Evolutionary conservation across 2,113 vertebrate species (phyloP).

Genomic region (Toxotes chatareus): DNA sequence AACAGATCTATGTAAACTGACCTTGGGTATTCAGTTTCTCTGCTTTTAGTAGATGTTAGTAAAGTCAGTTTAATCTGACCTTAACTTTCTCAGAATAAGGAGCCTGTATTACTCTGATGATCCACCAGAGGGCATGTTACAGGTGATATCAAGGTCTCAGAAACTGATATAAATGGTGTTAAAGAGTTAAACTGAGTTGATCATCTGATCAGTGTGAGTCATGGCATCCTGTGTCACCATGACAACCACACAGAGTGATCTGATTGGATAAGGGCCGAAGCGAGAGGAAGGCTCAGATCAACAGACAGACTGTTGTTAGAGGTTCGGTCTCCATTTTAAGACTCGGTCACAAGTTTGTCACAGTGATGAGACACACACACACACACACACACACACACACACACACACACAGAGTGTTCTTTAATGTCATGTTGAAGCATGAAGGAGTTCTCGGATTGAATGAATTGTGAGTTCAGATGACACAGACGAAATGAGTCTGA

Average conservation of each 20-base stretch:
- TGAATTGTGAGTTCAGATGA: too few relatives aligned
- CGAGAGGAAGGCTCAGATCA: background rate
- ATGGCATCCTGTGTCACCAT: background rate
- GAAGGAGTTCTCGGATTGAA: background rate
- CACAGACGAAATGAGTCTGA: too few relatives aligned
- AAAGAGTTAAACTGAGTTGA: background rate
- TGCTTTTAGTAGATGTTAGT: too few relatives aligned
- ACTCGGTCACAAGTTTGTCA: constrained; percentile 26
- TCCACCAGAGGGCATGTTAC: too few relatives aligned
- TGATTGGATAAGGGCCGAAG: background rate
- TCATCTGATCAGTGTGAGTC: background rate
- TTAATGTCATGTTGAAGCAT: background rate
- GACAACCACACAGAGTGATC: background rate
- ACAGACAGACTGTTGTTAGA: constrained; percentile 9
- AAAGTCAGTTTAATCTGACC: too few relatives aligned
- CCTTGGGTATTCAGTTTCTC: too few relatives aligned
- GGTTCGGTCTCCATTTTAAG: constrained; percentile 19
- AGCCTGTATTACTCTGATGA: too few relatives aligned
- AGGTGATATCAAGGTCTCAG: too few relatives aligned
- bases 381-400: background rate
- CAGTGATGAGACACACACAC: background rate
- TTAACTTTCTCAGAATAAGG: too few relatives aligned
- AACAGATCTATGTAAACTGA: too few relatives aligned
- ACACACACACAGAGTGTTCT: background rate
- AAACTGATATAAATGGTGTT: too few relatives aligned